phyloP scores from a whole-genome alignment of 92 coral and sea anemone species.

The Porites rus region DNA sequence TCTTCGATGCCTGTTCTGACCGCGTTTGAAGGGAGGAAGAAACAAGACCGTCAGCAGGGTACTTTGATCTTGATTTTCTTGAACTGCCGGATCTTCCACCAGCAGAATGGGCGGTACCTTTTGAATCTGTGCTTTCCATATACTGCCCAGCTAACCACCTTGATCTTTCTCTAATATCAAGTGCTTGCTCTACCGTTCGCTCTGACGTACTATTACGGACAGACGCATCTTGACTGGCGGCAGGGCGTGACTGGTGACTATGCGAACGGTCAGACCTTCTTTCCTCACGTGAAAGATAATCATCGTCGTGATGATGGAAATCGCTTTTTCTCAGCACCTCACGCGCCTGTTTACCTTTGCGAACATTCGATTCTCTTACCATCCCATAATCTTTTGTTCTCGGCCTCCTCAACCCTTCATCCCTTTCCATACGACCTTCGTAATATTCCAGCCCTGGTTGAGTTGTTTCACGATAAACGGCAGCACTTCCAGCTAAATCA shows the following conservation, averaged over 20 bases:
- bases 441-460: not conserved
- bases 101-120: not conserved
- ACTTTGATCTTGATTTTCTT: constrained; percentile 16
- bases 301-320: constrained; percentile 1
- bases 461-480: constrained; percentile 24
- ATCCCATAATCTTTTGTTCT: not conserved
- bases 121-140: constrained; percentile 18
- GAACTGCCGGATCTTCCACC: constrained; percentile 13
- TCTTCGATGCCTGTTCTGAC: not conserved
- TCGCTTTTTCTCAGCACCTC: not conserved
- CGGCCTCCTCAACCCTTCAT: constrained; percentile 14
- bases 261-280: not conserved
- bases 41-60: not conserved
- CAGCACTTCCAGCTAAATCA: constrained; percentile 22
- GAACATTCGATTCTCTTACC: constrained; percentile 2
- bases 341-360: not conserved
- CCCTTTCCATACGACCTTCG: not conserved
- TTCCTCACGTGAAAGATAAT: not conserved
- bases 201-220: not conserved
- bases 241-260: not conserved
- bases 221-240: not conserved
- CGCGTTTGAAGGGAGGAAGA: not conserved
- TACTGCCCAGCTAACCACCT: not conserved
- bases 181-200: not conserved
- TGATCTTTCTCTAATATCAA: not conserved